Evolutionary conservation across 2,113 vertebrate species (phyloP), one percentile per base, ranked within the genome.

Genomic region (Dasypus novemcinctus): DNA sequence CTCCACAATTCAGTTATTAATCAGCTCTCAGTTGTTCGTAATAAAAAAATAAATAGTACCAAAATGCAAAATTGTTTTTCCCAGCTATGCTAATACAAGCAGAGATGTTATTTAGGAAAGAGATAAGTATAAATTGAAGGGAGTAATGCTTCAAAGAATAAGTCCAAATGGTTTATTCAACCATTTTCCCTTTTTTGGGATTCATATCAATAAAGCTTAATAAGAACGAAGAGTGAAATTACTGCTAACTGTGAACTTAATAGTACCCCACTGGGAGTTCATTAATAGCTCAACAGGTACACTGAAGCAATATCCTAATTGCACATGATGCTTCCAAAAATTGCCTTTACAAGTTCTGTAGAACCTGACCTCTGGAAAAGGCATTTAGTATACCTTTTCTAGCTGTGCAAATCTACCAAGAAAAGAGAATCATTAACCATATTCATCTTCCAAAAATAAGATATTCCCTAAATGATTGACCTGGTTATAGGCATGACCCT

Each of bases 211-310:
- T 98, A 97, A 97, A 98, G 97, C 72, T 95, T 98, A 96, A 95
- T 94, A 97, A 97, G 96, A 97, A 98, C 31, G 69, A 96, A 82
- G 86, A 97, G 90, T 69, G 31, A 95, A 98, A 98, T 97, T 81
- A 95, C 94, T 97, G 95, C 98, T 97, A 83, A 96, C 98, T 97
- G 98, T 97, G 97, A 98, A 96, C 95, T 98, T 98, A 95, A 98
- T 97, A 91, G 76, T 96, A 57, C 84, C 97, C 97, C 91, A 95
- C 86, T 94, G 96, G 98, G 97, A 98, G 96, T 96, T 98, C 97
- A 98, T 98, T 98, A 98, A 97, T 98, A 96, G 97, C 98, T 97
- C 98, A 95, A 96, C 94, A 98, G 98, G 98, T 97, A 96, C 54
- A 46, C 95, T 95, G 95, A 52, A 94, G 94, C 90, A 68, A 97